phyloP scores from a whole-genome alignment of 2,888 invertebrate genomes.

The Nemotelus nigrinus region DNA sequence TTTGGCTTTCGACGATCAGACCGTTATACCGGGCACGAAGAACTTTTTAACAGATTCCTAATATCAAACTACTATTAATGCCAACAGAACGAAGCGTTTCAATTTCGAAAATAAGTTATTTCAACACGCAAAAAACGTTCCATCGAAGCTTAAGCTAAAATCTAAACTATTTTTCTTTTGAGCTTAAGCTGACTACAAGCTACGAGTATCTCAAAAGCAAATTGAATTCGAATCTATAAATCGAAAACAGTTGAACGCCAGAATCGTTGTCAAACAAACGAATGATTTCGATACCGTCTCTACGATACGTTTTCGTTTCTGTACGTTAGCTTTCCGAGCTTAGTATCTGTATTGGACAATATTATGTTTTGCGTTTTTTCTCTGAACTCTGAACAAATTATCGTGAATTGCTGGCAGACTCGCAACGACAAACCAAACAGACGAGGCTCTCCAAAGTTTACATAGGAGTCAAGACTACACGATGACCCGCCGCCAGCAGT shows the following conservation, averaged over 20 bases:
- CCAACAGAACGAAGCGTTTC: no score
- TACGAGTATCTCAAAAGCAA: not conserved
- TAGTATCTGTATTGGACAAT: no score
- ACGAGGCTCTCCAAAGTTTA: slow-evolving; percentile 25
- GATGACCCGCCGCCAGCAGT: slow-evolving; percentile 26
- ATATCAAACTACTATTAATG: no score
- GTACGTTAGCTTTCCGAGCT: not conserved
- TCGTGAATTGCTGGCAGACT: not conserved
- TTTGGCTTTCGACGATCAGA: no score
- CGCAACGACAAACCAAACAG: slow-evolving; percentile 8
- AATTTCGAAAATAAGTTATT: no score
- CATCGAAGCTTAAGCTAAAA: not conserved
- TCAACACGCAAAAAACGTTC: no score
- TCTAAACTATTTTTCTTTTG: slow-evolving; percentile 17
- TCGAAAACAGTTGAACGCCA: slow-evolving; percentile 22
- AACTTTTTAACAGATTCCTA: no score
- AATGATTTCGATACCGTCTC: slow-evolving; percentile 8
- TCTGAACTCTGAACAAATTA: not conserved
- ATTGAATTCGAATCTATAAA: slow-evolving; percentile 32
- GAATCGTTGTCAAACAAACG: slow-evolving; percentile 22
- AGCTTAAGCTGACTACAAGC: slow-evolving; percentile 3
- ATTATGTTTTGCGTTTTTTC: slow-evolving; percentile 2
- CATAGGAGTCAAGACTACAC: slow-evolving; percentile 37
- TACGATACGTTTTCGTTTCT: slow-evolving; percentile 20
- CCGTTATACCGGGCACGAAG: no score